Conservation (phyloP, 2,797 vertebrate species). For the Acanthurus leucopareius region DNA sequence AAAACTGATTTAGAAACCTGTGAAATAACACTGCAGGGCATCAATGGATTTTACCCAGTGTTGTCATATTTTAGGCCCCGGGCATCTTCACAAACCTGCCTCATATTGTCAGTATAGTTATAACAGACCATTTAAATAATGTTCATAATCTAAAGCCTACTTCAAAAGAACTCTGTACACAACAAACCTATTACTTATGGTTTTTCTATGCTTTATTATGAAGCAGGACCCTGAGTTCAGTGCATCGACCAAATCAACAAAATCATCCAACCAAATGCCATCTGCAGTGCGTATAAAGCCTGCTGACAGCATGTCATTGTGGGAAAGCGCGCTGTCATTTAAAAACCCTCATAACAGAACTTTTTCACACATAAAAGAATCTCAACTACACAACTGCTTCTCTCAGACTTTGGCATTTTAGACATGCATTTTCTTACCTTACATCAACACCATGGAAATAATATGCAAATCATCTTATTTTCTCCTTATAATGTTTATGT, state of each 20-base stretch:
- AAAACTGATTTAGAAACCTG: background rate
- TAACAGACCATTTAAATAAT: background rate
- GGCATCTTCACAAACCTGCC: background rate
- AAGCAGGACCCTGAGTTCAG: background rate
- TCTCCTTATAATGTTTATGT: conserved; percentile 7
- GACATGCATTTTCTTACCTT: conserved; percentile 19
- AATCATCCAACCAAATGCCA: background rate
- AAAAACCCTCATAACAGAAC: background rate
- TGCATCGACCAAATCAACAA: background rate
- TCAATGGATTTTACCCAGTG: background rate
- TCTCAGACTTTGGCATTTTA: conserved; percentile 30
- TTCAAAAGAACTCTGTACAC: background rate
- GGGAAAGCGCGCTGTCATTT: conserved; percentile 18
- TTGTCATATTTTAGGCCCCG: background rate
- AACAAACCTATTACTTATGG: background rate
- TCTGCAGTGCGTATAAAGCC: background rate
- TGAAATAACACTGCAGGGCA: background rate
- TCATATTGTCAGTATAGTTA: background rate
- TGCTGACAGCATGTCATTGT: conserved; percentile 9
- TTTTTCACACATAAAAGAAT: background rate
- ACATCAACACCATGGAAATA: conserved; percentile 38
- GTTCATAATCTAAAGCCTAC: background rate
- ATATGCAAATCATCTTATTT: conserved; percentile 34
- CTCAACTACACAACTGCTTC: conserved; percentile 14
- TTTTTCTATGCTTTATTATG: background rate